Base-by-base conservation (phyloP, 2,888 invertebrate species). In the Venusia cambrica region DNA sequence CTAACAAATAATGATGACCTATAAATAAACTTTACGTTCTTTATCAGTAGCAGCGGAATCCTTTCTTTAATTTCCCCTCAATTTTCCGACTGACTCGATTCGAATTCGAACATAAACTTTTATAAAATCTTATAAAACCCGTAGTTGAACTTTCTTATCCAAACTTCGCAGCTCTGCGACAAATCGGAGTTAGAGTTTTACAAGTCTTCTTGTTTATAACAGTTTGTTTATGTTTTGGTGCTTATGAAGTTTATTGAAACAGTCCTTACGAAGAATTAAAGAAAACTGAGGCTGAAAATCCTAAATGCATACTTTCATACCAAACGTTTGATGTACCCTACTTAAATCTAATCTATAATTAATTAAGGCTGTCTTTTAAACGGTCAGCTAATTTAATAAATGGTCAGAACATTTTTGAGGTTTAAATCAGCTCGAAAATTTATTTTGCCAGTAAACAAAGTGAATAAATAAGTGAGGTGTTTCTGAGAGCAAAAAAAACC, bases 71-170 rank as follows among this genome's bases (percentile, higher is more conserved):
- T 25, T 30, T 24, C 25, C 7, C 12, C 11, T 14, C 14, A 18
- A 22, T 21, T 20, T 31, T 15, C 41, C 6, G 22, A 28, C 22
- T 11, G 12, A 48, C 45, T 28, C 36, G 17, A 33, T 42, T 28
- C 51, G 17, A 40, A 13, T 8, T 30, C 33, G 25, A 59, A n/a
- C n/a, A n/a, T n/a, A n/a, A n/a, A 64, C 45, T 58, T 57, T 36
- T 54, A 55, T 57, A 52, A 59, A 69, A 65, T 68, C 60, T 62
- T 62, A 59, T 61, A 58, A 64, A 62, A 63, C 54, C 58, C 57
- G 48, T 59, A 62, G 60, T 63, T 59, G 42, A 69, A 76, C 54
- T 72, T 67, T 56, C 63, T 72, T 75, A 78, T 76, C 75, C 62
- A 45, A 54, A 57, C 50, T 60, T 45, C 54, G 54, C 73, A 74